Conservation (phyloP, 1,140 invertebrate genomes). For the Anadara kagoshimensis region DNA sequence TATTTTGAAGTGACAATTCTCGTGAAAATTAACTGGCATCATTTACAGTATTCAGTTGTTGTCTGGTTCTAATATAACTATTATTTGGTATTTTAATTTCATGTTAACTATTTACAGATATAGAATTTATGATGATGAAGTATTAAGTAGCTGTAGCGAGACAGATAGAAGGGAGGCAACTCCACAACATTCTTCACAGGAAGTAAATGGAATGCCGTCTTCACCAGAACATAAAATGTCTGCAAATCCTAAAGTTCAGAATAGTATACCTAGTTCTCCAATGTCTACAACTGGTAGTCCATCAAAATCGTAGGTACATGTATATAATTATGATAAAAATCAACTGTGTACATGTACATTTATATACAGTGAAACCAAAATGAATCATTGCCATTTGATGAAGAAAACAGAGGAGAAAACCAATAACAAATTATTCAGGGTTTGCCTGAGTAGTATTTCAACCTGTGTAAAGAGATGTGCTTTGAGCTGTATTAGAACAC, state of each 20-base stretch:
- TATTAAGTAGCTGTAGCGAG: conserved; percentile 53
- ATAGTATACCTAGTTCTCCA: not conserved
- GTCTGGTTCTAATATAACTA: too few relatives aligned
- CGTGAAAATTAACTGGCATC: too few relatives aligned
- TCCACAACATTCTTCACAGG: conserved; percentile 5
- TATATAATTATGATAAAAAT: too few relatives aligned
- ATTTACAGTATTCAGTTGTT: too few relatives aligned
- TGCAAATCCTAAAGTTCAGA: conserved; percentile 14
- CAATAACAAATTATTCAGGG: too few relatives aligned
- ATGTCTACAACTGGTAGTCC: not conserved
- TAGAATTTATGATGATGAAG: conserved; percentile 66
- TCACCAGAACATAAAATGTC: conserved; percentile 21
- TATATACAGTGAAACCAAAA: not conserved
- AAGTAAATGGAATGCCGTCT: conserved; percentile 17
- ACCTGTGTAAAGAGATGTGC: too few relatives aligned
- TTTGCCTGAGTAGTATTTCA: too few relatives aligned
- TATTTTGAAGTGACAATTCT: too few relatives aligned
- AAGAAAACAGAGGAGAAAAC: too few relatives aligned
- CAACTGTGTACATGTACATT: not conserved
- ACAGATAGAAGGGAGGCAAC: conserved; percentile 28
- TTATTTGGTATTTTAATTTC: not conserved
- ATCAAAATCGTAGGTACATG: not conserved
- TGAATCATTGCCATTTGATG: too few relatives aligned
- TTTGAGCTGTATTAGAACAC: too few relatives aligned
- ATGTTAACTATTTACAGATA: conserved; percentile 45